A percentile compares a stretch with the other conserved stretches of the same genome.
Evolutionary conservation across 2,888 invertebrate genomes (phyloP).

Genomic region (Mantis religiosa): DNA sequence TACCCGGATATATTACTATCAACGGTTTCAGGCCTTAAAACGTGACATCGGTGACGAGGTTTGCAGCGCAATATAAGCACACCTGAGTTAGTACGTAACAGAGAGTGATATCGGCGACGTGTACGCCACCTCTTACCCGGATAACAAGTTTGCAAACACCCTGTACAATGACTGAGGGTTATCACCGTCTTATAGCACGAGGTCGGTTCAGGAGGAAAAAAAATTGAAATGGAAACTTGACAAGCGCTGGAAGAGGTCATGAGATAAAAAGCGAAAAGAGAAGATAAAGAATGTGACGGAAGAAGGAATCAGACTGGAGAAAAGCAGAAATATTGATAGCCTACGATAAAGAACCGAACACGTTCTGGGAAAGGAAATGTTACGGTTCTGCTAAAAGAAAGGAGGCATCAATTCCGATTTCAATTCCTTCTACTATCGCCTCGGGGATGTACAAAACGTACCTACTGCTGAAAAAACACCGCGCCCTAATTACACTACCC

Average conservation of each 20-base stretch:
- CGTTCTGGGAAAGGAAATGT: not conserved
- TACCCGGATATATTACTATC: too few species aligned
- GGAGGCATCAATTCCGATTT: not conserved
- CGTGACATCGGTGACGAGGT: too few species aligned
- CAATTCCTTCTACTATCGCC: too few species aligned
- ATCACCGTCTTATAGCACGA: not conserved
- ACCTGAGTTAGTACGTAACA: too few species aligned
- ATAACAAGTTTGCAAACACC: not conserved
- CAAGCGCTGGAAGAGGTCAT: not conserved
- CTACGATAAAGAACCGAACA: not conserved
- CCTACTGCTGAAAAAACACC: too few species aligned
- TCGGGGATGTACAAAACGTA: too few species aligned
- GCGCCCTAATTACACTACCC: too few species aligned
- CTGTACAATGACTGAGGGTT: not conserved
- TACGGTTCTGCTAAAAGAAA: not conserved
- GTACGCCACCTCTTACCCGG: too few species aligned
- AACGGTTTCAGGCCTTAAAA: too few species aligned
- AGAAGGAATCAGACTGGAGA: not conserved
- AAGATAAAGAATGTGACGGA: not conserved
- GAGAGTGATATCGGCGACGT: too few species aligned
- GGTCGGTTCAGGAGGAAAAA: not conserved
- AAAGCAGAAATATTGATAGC: not conserved
- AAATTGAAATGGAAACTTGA: not conserved
- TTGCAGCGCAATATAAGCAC: too few species aligned
- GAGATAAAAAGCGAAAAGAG: not conserved